A percentile compares a stretch with the other conserved stretches of the same genome.
Evolutionary conservation across 2,888 invertebrate species (phyloP).

Genomic region (Stomorhina lunata): DNA sequence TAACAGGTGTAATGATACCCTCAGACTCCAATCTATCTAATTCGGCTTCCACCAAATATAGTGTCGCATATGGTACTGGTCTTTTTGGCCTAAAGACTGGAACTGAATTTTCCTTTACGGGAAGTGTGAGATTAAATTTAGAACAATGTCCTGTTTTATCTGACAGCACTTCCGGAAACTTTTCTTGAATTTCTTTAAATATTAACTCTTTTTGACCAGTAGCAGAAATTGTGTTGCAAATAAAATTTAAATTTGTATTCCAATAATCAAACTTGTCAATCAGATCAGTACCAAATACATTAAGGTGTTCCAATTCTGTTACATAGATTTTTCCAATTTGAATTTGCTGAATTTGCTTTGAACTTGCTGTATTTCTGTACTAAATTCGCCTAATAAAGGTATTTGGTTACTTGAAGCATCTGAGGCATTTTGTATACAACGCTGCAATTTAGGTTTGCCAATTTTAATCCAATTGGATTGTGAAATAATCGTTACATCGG

Average conservation of each 20-base stretch:
- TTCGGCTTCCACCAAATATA: not conserved
- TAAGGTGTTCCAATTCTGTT: not conserved
- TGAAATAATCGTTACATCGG: not conserved
- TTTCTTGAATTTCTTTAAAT: not conserved
- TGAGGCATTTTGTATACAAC: not conserved
- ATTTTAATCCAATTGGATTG: too few relatives aligned
- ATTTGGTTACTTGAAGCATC: slow-evolving; percentile 6
- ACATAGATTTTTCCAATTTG: too few relatives aligned
- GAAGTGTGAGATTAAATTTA: slow-evolving; percentile 16
- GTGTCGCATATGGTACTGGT: slow-evolving; percentile 6
- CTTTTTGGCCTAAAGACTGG: too few relatives aligned
- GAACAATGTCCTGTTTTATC: not conserved
- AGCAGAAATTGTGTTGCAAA: not conserved
- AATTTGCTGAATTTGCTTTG: too few relatives aligned
- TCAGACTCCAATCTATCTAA: slow-evolving; percentile 3
- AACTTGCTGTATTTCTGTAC: too few relatives aligned
- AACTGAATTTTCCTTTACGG: slow-evolving; percentile 6
- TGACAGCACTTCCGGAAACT: not conserved
- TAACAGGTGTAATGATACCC: slow-evolving; percentile 17
- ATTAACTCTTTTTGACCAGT: not conserved
- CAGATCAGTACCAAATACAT: not conserved
- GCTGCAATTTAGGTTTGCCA: not conserved
- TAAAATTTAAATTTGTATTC: not conserved
- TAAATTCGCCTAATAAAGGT: not conserved
- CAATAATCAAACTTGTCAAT: not conserved